Evolutionary conservation across 2,888 invertebrate genomes (phyloP), one percentile per base, ranked within the genome.

Genomic region (Zele albiditarsus): DNA sequence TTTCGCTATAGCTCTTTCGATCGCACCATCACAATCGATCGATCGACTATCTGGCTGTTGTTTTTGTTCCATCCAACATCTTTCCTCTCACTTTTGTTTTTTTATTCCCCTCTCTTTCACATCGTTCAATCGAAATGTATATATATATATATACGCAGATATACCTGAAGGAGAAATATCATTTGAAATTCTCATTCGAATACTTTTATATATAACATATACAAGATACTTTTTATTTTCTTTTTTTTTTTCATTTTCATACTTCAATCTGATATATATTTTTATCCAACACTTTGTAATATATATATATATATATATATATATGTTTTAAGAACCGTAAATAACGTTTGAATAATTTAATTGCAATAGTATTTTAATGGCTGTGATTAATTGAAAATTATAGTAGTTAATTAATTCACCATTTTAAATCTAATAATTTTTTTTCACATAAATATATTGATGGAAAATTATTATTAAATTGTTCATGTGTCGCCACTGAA

Each of bases 31-130:
- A 53, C 53, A 53, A 53, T 53, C 86, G 84, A 84, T 83, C 83
- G 82, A 82, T 81, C 79, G 80, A 78, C 80, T 78, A 65, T 33
- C 79, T 72, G 76, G 73, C 76, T 85, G 86, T 86, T 86, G 86
- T 82, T 83, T 83, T 83, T 83, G 27, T 66, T 57, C 58, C 25
- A 66, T 27, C 49, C 20, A 68, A 49, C 28, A 28, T 49, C 28
- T 67, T 68, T 79, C 79, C 69, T 73, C 80, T 77, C 72, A 68
- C 71, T 75, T 77, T 73, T 68, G 66, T 83, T 83, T 78, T 75
- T 79, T 84, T n/a, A n/a, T n/a, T n/a, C n/a, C n/a, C n/a, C n/a
- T n/a, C n/a, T n/a, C n/a, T n/a, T n/a, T n/a, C n/a, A n/a, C 81
- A 31, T 42, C 49, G 38, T 25, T 42, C 57, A 60, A n/a, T 20